A percentile compares a stretch with the other conserved stretches of the same genome.
phyloP scores from a whole-genome alignment of 1,140 invertebrate genomes.

The Euschistus heros region DNA sequence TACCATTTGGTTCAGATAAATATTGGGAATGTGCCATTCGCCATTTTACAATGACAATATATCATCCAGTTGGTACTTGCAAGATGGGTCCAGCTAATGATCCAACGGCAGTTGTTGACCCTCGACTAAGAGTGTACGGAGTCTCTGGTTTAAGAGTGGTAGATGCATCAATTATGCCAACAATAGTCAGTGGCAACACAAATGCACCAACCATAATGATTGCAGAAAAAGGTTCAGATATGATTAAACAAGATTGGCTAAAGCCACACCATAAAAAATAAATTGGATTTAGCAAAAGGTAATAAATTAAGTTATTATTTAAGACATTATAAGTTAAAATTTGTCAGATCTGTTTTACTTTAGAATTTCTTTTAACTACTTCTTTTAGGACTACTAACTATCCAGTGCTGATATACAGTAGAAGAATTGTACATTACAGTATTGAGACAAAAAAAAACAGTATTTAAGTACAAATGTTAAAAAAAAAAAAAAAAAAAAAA shows the following conservation, averaged over 20 bases:
- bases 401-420: no score
- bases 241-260: constrained; percentile 66
- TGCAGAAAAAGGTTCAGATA: constrained; percentile 70
- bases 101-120: constrained; percentile 67
- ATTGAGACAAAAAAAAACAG: no score
- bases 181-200: constrained; percentile 67
- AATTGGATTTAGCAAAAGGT: constrained; percentile 34
- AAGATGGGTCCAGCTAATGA: constrained; percentile 75
- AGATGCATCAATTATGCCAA: constrained; percentile 83
- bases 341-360: no score
- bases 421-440: no score
- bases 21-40: constrained; percentile 79
- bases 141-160: constrained; percentile 66
- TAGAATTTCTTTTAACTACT: no score
- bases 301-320: no score
- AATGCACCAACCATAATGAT: constrained; percentile 82
- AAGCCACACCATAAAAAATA: constrained; percentile 53
- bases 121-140: constrained; percentile 63
- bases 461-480: no score
- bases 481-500: no score
- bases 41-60: constrained; percentile 77
- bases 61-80: constrained; percentile 67
- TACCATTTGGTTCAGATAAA: constrained; percentile 58
- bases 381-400: no score
- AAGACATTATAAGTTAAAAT: no score